These are phyloP conservation scores for Malthinus seriepunctatus DNA, from an alignment of 2,888 invertebrate genomes.

Conservation along the genomic window DNA sequence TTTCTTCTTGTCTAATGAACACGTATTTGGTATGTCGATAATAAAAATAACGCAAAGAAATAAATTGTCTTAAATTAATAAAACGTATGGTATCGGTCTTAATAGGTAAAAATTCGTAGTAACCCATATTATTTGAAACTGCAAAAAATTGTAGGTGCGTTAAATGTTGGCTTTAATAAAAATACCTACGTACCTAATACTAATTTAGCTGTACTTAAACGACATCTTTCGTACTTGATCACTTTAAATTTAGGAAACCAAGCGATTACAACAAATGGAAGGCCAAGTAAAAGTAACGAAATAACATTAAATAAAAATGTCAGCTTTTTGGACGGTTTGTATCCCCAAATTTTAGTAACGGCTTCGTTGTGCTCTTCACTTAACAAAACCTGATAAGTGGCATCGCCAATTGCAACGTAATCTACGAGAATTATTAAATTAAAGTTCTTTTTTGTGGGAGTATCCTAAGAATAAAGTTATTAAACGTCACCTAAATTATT, in stretches of 20 bases:
- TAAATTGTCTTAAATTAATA: slow-evolving; percentile 29
- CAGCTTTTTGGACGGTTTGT: slow-evolving; percentile 55
- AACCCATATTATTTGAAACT: slow-evolving; percentile 58
- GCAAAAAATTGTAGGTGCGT: slow-evolving; percentile 35
- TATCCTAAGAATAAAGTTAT: no score
- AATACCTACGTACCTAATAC: slow-evolving; percentile 57
- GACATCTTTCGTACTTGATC: slow-evolving; percentile 60
- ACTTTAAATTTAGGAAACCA: slow-evolving; percentile 62
- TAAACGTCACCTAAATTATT: no score
- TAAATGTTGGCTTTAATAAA: not conserved
- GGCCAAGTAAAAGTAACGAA: slow-evolving; percentile 58
- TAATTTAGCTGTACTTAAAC: slow-evolving; percentile 60
- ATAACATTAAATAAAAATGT: slow-evolving; percentile 57
- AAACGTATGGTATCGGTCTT: slow-evolving; percentile 56
- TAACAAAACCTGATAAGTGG: slow-evolving; percentile 59
- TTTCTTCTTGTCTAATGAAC: slow-evolving; percentile 58
- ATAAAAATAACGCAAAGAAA: slow-evolving; percentile 56
- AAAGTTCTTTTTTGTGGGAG: no score
- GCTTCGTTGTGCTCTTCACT: slow-evolving; percentile 52
- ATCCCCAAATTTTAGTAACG: slow-evolving; percentile 58
- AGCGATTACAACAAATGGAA: slow-evolving; percentile 61
- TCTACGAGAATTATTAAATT: slow-evolving; percentile 39
- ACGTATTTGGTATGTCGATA: slow-evolving; percentile 63
- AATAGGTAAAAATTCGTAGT: slow-evolving; percentile 55
- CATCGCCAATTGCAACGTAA: slow-evolving; percentile 62